These are phyloP conservation scores for Leptinotarsa haldemani DNA, from an alignment of 2,888 invertebrate genomes.

Conservation along the genomic window DNA sequence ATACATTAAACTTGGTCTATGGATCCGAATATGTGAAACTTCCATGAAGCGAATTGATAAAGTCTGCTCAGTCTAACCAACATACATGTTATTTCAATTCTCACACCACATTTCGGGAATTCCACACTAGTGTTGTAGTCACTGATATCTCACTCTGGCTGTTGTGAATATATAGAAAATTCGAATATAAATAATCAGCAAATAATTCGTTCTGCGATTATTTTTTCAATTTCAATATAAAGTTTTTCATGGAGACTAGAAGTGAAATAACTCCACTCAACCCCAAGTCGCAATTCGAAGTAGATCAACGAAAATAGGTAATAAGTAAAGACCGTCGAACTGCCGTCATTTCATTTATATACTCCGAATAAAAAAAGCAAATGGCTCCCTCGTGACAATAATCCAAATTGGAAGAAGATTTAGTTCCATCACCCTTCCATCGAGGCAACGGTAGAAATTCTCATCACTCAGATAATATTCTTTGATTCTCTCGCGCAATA, in stretches of 20 bases:
- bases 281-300: neutral
- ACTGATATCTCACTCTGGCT: too few relatives aligned
- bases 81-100: too few relatives aligned
- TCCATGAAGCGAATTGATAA: too few relatives aligned
- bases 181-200: too few relatives aligned
- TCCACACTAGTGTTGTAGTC: too few relatives aligned
- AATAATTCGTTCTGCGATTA: too few relatives aligned
- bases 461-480: neutral
- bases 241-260: neutral
- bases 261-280: neutral
- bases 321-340: neutral
- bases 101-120: too few relatives aligned
- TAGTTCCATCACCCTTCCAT: constrained; percentile 2
- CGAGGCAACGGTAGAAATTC: neutral
- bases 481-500: neutral
- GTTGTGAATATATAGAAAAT: too few relatives aligned
- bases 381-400: constrained; percentile 6
- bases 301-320: constrained; percentile 1
- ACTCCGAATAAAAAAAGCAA: neutral
- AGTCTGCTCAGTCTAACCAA: too few relatives aligned
- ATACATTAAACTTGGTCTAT: too few relatives aligned
- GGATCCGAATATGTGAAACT: too few relatives aligned
- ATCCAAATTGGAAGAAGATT: constrained; percentile 10
- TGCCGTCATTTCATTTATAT: neutral
- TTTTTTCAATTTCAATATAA: too few relatives aligned